Conservation (phyloP, 2,113 vertebrate genomes). For the Prionailurus viverrinus region DNA sequence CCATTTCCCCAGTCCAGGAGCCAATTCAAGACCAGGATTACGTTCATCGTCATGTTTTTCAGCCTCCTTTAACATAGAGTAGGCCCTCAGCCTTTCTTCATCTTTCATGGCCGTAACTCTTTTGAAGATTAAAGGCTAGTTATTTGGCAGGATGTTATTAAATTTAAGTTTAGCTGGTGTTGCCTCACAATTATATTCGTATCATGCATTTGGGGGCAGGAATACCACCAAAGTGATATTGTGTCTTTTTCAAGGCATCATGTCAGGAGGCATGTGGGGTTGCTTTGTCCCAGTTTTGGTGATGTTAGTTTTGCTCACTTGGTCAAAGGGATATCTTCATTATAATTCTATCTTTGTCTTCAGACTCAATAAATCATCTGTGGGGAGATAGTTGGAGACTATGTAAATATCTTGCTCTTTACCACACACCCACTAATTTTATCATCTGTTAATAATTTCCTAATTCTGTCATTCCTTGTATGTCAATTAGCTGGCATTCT, state of each 20-base stretch:
- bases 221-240: not conserved
- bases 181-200: not conserved
- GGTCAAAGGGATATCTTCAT: not conserved
- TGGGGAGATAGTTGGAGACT: not conserved
- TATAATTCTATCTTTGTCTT: not conserved
- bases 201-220: not conserved
- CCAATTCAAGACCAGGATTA: not conserved
- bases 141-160: not conserved
- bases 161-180: not conserved
- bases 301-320: not conserved
- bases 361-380: not conserved
- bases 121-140: not conserved
- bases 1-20: not conserved
- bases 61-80: not conserved
- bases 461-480: not conserved
- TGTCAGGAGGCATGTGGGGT: not conserved
- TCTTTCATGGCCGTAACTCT: not conserved
- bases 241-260: not conserved
- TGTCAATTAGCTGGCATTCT: not conserved
- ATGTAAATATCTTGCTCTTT: not conserved
- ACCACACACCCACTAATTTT: not conserved
- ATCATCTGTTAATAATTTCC: not conserved
- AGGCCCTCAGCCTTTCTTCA: not conserved
- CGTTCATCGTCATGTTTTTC: not conserved
- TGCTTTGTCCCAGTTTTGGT: not conserved